Base-by-base conservation (phyloP, 2,113 vertebrate species). In the Mirounga angustirostris region DNA sequence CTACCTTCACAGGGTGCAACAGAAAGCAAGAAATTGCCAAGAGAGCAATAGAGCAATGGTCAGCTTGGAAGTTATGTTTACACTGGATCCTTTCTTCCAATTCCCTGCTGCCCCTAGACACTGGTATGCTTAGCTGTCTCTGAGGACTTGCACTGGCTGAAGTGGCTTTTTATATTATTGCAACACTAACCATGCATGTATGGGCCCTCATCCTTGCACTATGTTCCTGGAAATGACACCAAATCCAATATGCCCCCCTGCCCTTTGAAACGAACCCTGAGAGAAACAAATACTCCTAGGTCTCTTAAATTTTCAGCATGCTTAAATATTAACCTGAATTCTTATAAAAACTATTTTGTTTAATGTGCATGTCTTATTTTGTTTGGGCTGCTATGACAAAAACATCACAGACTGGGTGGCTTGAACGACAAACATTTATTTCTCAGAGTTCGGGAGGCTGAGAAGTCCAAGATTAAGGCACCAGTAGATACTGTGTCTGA, bases 1-100 rank as follows among this genome's bases (percentile, higher is more conserved):
- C 98, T 98, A 99, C 99, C 99, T 99, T 99, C 84, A 21, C 94
- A 93, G 52, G 96, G 40, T 24, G 95, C 7, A 0, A 92, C 21
- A 65, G 98, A 97, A 65, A 98, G 73, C 33, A 99, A 90, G 96
- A 99, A 30, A 99, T 78, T 76, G 92, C 12, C n/a, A 97, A 91
- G 50, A 71, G 6, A 74, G 12, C 5, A 86, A 24, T 0, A 94
- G 63, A 54, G 24, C 24, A 58, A 86, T 3, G 13, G n/a, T 71
- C 65, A 94, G 58, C 15, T 13, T 73, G 81, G 84, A 69, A 85
- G 93, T 97, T 90, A 22, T 28, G 0, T 0, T 96, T 97, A 95
- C 98, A 59, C 14, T 82, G n/a, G 5, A 63, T 40, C 50, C 0
- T 2, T 50, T 65, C 79, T 33, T 94, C 24, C 83, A 78, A 0